Evolutionary conservation across 2,797 vertebrate genomes (phyloP).

Genomic region (Eulemur coronatus): DNA sequence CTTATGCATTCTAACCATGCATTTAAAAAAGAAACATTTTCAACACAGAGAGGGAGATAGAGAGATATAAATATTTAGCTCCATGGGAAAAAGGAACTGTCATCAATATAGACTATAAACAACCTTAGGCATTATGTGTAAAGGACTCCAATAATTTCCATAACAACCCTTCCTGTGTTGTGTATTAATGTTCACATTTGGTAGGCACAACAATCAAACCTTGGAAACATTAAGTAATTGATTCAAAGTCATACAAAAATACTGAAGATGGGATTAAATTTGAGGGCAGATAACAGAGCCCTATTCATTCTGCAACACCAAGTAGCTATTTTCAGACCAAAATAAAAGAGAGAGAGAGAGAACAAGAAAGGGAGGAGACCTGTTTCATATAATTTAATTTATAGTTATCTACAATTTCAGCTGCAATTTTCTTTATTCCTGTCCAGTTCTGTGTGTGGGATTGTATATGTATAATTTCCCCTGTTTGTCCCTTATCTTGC

Average conservation of each 20-base stretch:
- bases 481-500: background rate
- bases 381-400: conserved; percentile 16
- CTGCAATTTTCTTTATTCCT: background rate
- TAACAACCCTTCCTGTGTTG: background rate
- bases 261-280: background rate
- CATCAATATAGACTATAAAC: background rate
- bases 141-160: background rate
- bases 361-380: background rate
- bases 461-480: background rate
- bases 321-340: background rate
- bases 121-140: background rate
- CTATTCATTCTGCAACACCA: background rate
- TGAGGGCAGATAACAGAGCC: background rate
- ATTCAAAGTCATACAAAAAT: background rate
- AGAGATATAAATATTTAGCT: background rate
- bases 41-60: background rate
- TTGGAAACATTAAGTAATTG: conserved; percentile 11
- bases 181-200: background rate
- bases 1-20: background rate
- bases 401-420: background rate
- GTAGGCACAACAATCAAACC: background rate
- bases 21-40: background rate
- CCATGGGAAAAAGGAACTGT: background rate
- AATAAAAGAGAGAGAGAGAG: background rate
- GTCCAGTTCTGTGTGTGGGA: background rate